Percentiles rank a stretch among this genome's conserved stretches.
These are phyloP conservation scores for Bimastos eiseni DNA, from an alignment of 2,888 invertebrate species.

Conservation along the genomic window DNA sequence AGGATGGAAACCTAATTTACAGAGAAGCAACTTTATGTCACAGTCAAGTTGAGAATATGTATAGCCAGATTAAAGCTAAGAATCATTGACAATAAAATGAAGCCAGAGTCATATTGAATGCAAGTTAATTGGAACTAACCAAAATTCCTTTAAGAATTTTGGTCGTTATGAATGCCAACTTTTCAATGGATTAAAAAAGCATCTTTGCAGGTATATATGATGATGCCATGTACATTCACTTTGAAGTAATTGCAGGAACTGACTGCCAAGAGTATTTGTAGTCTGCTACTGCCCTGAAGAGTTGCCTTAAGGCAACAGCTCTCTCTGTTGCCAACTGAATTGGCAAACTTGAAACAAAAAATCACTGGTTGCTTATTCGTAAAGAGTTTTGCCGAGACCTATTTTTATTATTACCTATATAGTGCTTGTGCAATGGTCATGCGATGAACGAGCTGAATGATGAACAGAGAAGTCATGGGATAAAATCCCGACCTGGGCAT, in stretches of 20 bases:
- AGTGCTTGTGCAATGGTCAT: not conserved
- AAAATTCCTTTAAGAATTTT: not conserved
- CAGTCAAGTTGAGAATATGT: not conserved
- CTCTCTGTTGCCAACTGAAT: not conserved
- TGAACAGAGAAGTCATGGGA: not conserved
- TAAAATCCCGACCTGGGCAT: not conserved
- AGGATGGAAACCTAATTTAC: not conserved
- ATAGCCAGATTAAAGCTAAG: too few relatives aligned
- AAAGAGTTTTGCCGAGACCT: not conserved
- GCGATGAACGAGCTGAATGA: not conserved
- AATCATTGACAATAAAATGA: too few relatives aligned
- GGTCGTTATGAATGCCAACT: not conserved
- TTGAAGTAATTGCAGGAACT: constrained; percentile 13
- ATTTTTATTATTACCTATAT: not conserved
- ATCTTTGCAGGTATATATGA: not conserved
- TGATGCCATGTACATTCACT: not conserved
- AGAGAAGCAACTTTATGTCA: not conserved
- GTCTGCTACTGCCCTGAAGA: too few relatives aligned
- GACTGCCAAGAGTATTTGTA: not conserved
- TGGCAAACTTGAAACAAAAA: not conserved
- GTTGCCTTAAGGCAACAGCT: not conserved
- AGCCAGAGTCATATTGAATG: not conserved
- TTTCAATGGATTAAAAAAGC: not conserved
- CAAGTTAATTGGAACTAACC: not conserved
- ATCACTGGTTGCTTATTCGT: not conserved